Conservation (phyloP, 2,797 vertebrate genomes). For the Diplodus puntazzo region DNA sequence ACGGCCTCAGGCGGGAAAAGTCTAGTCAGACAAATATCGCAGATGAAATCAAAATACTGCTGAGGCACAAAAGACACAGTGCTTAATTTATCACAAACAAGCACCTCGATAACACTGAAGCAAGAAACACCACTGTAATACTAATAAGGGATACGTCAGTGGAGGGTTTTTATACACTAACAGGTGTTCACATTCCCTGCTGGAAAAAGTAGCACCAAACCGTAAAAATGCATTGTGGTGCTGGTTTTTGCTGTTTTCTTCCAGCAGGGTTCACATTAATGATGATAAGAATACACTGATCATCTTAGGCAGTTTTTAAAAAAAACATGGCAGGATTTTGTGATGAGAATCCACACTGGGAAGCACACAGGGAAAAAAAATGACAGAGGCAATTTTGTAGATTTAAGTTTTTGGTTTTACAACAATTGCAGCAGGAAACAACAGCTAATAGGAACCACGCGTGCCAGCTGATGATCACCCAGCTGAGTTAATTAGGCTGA, state of each 20-base stretch:
- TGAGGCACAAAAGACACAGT: conserved; percentile 1
- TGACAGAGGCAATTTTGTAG: not conserved
- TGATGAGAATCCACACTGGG: not conserved
- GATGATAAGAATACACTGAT: not conserved
- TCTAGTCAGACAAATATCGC: conserved; percentile 53
- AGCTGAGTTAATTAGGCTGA: conserved; percentile 8
- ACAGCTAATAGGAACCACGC: conserved; percentile 5
- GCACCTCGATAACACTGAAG: not conserved
- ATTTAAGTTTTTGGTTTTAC: not conserved
- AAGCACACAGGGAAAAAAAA: not conserved
- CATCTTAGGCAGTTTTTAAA: conserved; percentile 2
- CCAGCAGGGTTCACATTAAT: not conserved
- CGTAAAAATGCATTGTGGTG: too few species aligned
- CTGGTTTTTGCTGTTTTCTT: too few species aligned
- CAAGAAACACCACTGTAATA: not conserved
- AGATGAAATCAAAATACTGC: conserved; percentile 47
- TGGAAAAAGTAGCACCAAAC: too few species aligned
- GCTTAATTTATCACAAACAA: conserved; percentile 14
- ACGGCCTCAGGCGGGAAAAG: conserved; percentile 56
- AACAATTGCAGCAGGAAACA: conserved; percentile 9
- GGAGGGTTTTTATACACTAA: not conserved
- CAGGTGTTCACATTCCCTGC: not conserved
- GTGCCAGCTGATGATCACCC: not conserved
- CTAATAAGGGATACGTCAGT: conserved; percentile 3
- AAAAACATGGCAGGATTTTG: not conserved